Evolutionary conservation across 2,797 vertebrate species (phyloP), one percentile per base, ranked within the genome.

Genomic region (Sardinella longiceps): DNA sequence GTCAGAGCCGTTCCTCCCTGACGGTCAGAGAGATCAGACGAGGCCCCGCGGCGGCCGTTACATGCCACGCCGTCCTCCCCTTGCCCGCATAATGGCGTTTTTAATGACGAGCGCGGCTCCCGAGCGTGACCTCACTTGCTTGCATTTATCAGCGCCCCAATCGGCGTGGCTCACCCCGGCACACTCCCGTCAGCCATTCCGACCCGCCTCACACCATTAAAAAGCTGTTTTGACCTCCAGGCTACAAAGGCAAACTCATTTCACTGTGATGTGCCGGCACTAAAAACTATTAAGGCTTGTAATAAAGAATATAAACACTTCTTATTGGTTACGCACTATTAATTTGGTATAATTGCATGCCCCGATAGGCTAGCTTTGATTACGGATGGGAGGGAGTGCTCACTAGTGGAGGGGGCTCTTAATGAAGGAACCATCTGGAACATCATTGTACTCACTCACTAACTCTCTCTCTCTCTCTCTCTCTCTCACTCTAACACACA

Each of bases 231-330:
- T 87, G 90, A 94, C 93, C 93, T 94, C 89, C 46, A 85, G 90
- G 90, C 90, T 89, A 88, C 90, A 94, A 93, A 94, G 93, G 89
- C 93, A 93, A 93, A 94, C 91, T 92, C 90, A 94, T 94, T 92
- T 89, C 85, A 85, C 82, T 74, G 88, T 88, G 89, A 94, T 91
- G 89, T 87, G 90, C 86, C 81, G 85, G 87, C 90, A 93, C 91
- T 93, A 90, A 92, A 94, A 94, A 91, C 94, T 92, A 94, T 94
- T 93, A 93, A 90, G 90, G 90, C 90, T 93, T 93, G 91, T 92
- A 94, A 95, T 94, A 93, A 94, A 93, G 89, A 90, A 91, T 92
- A 93, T 93, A 93, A 94, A 93, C 92, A 91, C 90, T 93, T 94
- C 92, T 93, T 90, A 94, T 92, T 93, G 90, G 91, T 91, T 89